phyloP scores from a whole-genome alignment of 2,113 vertebrate species.

The Pheucticus melanocephalus region DNA sequence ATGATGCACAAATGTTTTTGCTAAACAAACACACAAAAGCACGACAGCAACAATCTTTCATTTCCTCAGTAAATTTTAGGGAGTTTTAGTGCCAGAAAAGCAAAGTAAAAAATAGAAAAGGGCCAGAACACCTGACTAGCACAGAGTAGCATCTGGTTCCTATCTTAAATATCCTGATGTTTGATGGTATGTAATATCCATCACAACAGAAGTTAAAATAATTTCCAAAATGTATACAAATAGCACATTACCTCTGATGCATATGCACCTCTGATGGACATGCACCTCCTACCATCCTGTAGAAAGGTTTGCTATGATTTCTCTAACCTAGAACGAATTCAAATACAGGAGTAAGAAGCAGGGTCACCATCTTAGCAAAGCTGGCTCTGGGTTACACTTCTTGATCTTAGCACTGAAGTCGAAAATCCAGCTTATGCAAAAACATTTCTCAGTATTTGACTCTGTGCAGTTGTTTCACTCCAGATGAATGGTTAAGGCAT shows the following conservation, averaged over 20 bases:
- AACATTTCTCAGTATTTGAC: neutral
- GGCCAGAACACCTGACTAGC: neutral
- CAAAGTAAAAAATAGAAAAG: neutral
- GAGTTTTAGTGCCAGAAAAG: neutral
- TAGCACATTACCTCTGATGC: neutral
- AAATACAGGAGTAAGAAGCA: neutral
- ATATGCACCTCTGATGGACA: neutral
- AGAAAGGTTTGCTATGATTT: neutral
- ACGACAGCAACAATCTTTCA: neutral
- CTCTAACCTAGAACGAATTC: neutral
- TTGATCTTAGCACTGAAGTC: neutral
- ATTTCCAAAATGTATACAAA: neutral
- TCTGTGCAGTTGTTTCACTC: neutral
- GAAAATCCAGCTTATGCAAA: neutral
- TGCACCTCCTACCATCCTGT: neutral
- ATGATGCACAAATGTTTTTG: neutral
- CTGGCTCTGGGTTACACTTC: neutral
- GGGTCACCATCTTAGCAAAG: neutral
- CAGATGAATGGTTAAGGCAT: accelerated
- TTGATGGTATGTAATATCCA: neutral
- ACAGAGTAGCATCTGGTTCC: neutral
- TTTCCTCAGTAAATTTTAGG: neutral
- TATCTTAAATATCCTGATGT: neutral
- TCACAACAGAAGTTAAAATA: neutral
- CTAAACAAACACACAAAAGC: neutral